Conservation (phyloP, 2,888 invertebrate genomes). For the Halocaridina rubra region DNA sequence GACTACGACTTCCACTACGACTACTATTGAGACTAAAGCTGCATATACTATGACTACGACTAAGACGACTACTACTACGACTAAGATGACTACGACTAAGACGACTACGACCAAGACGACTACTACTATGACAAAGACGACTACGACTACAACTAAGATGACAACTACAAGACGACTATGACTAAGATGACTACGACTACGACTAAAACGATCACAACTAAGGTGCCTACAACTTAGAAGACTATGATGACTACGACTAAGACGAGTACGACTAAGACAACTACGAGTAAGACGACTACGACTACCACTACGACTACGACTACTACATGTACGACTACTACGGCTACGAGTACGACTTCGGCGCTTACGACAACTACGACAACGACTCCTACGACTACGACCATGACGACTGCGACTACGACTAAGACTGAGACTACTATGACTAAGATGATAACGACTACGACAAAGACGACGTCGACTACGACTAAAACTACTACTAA, state of each 20-base stretch:
- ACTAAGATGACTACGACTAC: background rate
- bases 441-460: too few relatives aligned
- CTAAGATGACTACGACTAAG: background rate
- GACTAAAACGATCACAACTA: background rate
- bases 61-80: background rate
- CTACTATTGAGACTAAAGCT: background rate
- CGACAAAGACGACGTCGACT: too few relatives aligned
- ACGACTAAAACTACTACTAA: too few relatives aligned
- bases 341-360: background rate
- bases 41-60: background rate
- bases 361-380: background rate
- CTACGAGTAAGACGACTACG: background rate
- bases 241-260: background rate
- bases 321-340: background rate
- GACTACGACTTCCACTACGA: background rate
- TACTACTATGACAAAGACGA: background rate
- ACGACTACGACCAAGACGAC: background rate
- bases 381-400: background rate
- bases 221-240: background rate
- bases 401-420: too few relatives aligned
- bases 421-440: background rate
- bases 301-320: background rate
- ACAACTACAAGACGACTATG: background rate
- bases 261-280: background rate
- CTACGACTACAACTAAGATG: background rate